Evolutionary conservation across 2,113 vertebrate genomes (phyloP).

Genomic region (Eidolon helvum): DNA sequence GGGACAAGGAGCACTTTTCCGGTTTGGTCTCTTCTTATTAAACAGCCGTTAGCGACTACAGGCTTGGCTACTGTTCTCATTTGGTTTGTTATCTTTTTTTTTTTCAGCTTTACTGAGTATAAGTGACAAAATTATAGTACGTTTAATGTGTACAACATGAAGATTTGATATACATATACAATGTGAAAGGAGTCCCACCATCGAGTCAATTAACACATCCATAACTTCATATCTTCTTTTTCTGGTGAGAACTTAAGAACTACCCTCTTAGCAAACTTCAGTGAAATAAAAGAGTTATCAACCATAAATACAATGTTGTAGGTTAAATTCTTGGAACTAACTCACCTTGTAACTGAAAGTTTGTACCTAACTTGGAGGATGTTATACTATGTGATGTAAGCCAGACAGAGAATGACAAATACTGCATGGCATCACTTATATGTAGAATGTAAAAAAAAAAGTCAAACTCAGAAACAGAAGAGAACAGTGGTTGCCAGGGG

Average conservation of each 20-base stretch:
- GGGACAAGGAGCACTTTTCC: not conserved
- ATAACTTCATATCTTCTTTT: not conserved
- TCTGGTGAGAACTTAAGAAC: not conserved
- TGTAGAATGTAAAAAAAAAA: not conserved
- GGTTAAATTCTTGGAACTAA: not conserved
- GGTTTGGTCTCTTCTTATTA: not conserved
- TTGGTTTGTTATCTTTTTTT: not conserved
- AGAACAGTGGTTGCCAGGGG: not conserved
- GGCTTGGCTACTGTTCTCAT: not conserved
- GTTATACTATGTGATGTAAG: not conserved
- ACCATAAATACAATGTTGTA: not conserved
- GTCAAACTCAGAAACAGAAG: not conserved
- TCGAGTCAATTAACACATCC: not conserved
- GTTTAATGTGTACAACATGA: not conserved
- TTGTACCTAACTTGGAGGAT: not conserved
- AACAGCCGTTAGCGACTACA: not conserved
- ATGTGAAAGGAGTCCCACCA: not conserved
- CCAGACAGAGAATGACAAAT: not conserved
- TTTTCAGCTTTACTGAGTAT: not conserved
- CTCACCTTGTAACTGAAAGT: not conserved
- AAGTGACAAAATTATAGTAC: not conserved
- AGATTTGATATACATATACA: not conserved
- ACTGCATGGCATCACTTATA: not conserved
- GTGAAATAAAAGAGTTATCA: not conserved
- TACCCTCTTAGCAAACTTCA: not conserved